A percentile compares a stretch with the other conserved stretches of the same genome.
These are phyloP conservation scores for Trachelipus rathkii DNA, from an alignment of 1,140 invertebrate genomes.

Conservation along the genomic window DNA sequence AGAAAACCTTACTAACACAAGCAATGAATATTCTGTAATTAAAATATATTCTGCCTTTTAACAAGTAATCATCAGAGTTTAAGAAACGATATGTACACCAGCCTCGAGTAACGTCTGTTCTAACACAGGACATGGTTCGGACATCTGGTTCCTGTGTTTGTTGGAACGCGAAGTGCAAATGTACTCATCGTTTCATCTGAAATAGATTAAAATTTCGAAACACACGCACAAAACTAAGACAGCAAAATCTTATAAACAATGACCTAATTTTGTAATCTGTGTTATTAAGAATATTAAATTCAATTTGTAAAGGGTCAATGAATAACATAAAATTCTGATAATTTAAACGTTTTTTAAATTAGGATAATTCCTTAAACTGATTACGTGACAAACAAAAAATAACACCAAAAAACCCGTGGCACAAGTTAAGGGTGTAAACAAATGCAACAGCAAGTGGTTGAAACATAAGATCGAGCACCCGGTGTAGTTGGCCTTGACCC, in stretches of 20 bases:
- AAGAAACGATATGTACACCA: too few species aligned
- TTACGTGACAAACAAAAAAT: background rate
- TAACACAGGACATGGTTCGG: constrained; percentile 33
- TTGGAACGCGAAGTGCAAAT: constrained; percentile 37
- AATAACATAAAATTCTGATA: background rate
- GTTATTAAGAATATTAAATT: background rate
- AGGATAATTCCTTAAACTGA: background rate
- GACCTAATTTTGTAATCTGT: background rate
- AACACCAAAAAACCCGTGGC: background rate
- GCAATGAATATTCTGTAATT: too few species aligned
- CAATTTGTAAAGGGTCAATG: background rate
- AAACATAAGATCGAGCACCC: constrained; percentile 39
- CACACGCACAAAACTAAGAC: background rate
- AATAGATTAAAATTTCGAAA: background rate
- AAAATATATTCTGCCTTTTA: too few species aligned
- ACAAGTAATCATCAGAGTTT: too few species aligned
- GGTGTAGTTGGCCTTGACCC: constrained; percentile 40
- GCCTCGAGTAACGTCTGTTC: background rate
- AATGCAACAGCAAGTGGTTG: background rate
- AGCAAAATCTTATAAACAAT: background rate
- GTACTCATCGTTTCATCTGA: constrained; percentile 44
- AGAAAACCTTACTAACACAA: too few species aligned
- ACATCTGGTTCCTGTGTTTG: constrained; percentile 40
- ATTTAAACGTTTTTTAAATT: background rate
- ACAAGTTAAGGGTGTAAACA: too few species aligned